A percentile compares a stretch with the other conserved stretches of the same genome.
Conservation (phyloP, 1,140 invertebrate species). For the Seison nebaliae region DNA sequence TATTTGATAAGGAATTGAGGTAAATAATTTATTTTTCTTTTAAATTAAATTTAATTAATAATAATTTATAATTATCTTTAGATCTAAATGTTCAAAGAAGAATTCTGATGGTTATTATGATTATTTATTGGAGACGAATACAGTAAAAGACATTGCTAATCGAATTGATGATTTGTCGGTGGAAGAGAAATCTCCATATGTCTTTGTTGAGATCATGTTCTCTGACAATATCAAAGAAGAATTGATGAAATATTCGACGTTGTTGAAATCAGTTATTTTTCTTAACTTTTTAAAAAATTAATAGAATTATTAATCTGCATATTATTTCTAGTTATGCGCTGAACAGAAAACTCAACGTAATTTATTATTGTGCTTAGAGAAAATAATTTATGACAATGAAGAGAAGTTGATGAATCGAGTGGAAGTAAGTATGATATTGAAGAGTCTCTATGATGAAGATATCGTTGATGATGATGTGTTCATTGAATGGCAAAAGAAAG, state of each 20-base stretch:
- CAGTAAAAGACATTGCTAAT: slow-evolving; percentile 28
- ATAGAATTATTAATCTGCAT: no score
- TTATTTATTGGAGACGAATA: no score
- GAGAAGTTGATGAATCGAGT: slow-evolving; percentile 46
- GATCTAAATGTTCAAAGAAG: slow-evolving; percentile 3
- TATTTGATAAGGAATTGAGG: neutral
- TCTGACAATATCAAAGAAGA: slow-evolving; percentile 52
- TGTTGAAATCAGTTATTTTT: slow-evolving; percentile 31
- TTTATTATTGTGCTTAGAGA: slow-evolving; percentile 72
- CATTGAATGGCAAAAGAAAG: slow-evolving; percentile 75
- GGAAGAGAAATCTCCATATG: slow-evolving; percentile 63
- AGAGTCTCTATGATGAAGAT: slow-evolving; percentile 72
- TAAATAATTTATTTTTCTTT: slow-evolving; percentile 2
- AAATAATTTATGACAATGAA: slow-evolving; percentile 50
- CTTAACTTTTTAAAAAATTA: no score
- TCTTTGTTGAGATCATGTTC: slow-evolving; percentile 72
- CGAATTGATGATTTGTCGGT: slow-evolving; percentile 85
- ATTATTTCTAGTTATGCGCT: slow-evolving; percentile 66
- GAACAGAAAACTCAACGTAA: slow-evolving; percentile 72
- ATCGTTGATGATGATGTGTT: slow-evolving; percentile 73
- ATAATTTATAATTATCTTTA: neutral
- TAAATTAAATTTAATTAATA: slow-evolving; percentile 2
- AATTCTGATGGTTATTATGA: no score
- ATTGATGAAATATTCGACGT: slow-evolving; percentile 30
- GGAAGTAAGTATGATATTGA: slow-evolving; percentile 67